Evolutionary conservation across 2,888 invertebrate species (phyloP), one percentile per base, ranked within the genome.

Genomic region (Mermis nigrescens): DNA sequence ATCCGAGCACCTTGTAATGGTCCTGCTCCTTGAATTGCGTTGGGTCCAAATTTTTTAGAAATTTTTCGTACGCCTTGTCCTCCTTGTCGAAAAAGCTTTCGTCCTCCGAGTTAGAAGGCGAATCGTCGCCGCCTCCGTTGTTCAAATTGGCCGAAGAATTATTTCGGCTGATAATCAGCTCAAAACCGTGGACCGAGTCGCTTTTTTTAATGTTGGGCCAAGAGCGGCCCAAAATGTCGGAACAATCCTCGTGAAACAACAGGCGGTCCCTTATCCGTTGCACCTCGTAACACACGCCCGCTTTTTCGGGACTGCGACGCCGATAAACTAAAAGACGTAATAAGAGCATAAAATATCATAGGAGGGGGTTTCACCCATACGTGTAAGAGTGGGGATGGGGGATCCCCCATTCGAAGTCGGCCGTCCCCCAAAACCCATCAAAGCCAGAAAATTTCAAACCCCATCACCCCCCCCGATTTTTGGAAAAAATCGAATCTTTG

Each of bases 1-100:
- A 80, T 57, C 98, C 95, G 62, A 98, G 77, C 22, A 99, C 91
- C 45, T 84, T 85, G 75, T 95, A 95, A 74, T 95, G 95, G 75
- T 95, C 95, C 76, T 95, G 94, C 68, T 86, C 82, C 78, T 79
- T 70, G 31, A 70, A 68, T 45, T 63, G 57, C 28, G 57, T 63
- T 31, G 68, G 67, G 46, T 68, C 67, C 57, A 71, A 60, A 56
- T 64, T 66, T 57, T 64, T 58, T 59, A 71, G 61, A 60, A 64
- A 69, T 48, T 66, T 67, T 45, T 63, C 63, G 61, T 70, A 71
- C 57, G 64, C 65, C 22, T 66, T 66, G 60, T 67, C 66, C 26
- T 71, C 71, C 7, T 57, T 57, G 60, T 71, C 71, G 51, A 71
- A 64, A 31, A 26, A 46, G 24, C 12, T 29, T 31, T 31, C 38